Conservation (phyloP, 2,113 vertebrate genomes). For the Todiramphus saurophagus region DNA sequence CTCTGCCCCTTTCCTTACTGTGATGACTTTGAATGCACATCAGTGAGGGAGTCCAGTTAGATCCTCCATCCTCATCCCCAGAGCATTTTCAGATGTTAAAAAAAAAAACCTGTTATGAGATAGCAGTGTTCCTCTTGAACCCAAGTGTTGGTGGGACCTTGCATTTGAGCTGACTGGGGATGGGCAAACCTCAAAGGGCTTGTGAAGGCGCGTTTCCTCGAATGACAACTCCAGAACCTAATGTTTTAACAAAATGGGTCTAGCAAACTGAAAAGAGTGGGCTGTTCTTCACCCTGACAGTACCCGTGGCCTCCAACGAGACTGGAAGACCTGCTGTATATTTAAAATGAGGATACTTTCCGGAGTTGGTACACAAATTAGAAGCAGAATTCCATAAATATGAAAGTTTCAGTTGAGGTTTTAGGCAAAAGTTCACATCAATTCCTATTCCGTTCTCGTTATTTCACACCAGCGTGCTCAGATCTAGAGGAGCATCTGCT, state of each 20-base stretch:
- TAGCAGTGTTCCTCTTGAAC: not conserved
- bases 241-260: not conserved
- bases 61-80: not conserved
- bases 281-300: not conserved
- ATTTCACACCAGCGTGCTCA: constrained; percentile 32
- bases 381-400: not conserved
- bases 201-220: not conserved
- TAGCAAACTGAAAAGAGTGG: not conserved
- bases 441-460: not conserved
- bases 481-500: constrained; percentile 42
- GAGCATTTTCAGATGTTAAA: not conserved
- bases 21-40: not conserved
- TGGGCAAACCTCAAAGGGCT: not conserved
- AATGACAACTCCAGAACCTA: not conserved
- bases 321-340: not conserved
- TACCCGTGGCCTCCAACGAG: not conserved
- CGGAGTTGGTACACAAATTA: not conserved
- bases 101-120: not conserved
- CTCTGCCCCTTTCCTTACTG: not conserved
- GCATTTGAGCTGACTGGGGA: not conserved
- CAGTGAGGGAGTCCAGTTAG: not conserved
- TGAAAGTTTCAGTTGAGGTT: not conserved
- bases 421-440: constrained; percentile 5
- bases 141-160: not conserved
- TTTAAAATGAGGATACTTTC: not conserved